Percentiles rank a stretch among this genome's conserved stretches.
phyloP scores from a whole-genome alignment of 2,888 invertebrate species.

The Oligia fasciuncula region DNA sequence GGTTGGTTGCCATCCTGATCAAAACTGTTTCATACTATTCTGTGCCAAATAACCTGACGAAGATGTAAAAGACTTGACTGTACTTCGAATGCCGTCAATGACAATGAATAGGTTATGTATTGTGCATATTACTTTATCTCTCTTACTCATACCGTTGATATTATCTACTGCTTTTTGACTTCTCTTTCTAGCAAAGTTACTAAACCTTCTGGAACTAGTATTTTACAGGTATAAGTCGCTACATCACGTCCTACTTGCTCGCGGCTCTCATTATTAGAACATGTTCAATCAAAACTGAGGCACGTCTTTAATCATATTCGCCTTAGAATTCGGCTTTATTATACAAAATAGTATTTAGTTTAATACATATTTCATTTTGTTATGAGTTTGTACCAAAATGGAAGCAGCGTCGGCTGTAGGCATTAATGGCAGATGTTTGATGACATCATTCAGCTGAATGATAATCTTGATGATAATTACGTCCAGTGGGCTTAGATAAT shows the following conservation, averaged over 20 bases:
- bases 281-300: conserved; percentile 65
- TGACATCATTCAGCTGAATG: no score
- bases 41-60: background rate
- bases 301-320: conserved; percentile 59
- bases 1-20: no score
- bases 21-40: background rate
- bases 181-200: background rate
- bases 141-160: background rate
- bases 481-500: no score
- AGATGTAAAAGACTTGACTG: background rate
- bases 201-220: conserved; percentile 20
- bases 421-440: background rate
- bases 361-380: conserved; percentile 24
- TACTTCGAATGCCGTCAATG: background rate
- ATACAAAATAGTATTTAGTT: conserved; percentile 34
- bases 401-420: background rate
- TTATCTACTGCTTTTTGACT: no score
- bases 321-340: conserved; percentile 40
- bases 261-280: conserved; percentile 63
- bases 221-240: conserved; percentile 14
- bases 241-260: conserved; percentile 47
- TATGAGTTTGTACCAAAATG: conserved; percentile 8
- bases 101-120: background rate
- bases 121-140: background rate
- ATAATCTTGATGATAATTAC: background rate